Evolutionary conservation across 35 echinoderm and acorn worm genomes (phyloP).

Genomic region (Nesometra sesokonis): DNA sequence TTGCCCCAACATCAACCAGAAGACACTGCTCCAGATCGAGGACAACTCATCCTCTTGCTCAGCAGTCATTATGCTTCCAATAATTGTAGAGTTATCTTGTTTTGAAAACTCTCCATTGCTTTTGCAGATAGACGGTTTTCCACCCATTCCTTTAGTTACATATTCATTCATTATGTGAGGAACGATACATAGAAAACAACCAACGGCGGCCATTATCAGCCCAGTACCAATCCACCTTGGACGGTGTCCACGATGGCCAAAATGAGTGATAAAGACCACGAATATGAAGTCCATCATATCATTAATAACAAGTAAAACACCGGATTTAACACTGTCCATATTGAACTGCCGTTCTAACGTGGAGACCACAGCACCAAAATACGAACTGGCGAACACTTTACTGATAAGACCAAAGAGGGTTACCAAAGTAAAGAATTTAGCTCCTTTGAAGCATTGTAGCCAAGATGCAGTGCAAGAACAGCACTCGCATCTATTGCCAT

Average conservation of each 20-base stretch:
- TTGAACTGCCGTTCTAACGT: not conserved
- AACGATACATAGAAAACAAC: not conserved
- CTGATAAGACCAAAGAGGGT: not conserved
- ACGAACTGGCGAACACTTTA: not conserved
- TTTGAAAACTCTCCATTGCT: not conserved
- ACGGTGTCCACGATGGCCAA: not conserved
- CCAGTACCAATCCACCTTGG: not conserved
- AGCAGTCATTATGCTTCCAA: not conserved
- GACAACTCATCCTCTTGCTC: not conserved
- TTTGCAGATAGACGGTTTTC: not conserved
- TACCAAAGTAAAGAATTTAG: not conserved
- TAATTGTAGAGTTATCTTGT: not conserved
- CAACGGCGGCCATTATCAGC: not conserved
- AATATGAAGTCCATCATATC: not conserved
- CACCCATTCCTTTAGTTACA: not conserved
- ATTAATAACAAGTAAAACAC: not conserved
- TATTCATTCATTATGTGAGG: not conserved
- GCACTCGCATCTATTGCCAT: not conserved
- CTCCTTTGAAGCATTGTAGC: not conserved
- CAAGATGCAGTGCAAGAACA: not conserved
- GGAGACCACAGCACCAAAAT: not conserved
- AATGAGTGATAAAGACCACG: not conserved
- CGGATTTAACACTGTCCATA: not conserved
- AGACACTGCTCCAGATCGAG: not conserved
- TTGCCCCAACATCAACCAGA: constrained; percentile 36